Evolutionary conservation across 2,888 invertebrate genomes (phyloP).

Genomic region (Agrotis segetum): DNA sequence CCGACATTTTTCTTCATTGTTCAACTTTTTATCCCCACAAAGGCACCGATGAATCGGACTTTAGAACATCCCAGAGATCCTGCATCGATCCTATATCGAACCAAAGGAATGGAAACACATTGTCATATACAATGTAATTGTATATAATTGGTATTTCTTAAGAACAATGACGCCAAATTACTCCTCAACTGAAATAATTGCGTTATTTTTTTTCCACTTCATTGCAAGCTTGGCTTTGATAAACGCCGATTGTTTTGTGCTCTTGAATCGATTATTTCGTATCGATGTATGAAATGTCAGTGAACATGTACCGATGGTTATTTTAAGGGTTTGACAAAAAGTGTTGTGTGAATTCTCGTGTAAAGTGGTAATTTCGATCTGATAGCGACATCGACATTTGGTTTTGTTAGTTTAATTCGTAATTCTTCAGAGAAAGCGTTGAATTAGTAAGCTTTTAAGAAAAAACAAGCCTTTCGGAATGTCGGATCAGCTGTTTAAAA

Average conservation of each 20-base stretch:
- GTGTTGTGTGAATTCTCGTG: slow-evolving; percentile 59
- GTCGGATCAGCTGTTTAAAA: slow-evolving; percentile 14
- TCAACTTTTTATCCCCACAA: slow-evolving; percentile 79
- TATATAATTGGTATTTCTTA: slow-evolving; percentile 90
- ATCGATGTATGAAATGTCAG: slow-evolving; percentile 66
- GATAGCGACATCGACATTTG: slow-evolving; percentile 46
- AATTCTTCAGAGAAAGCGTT: slow-evolving; percentile 27
- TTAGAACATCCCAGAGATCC: slow-evolving; percentile 81
- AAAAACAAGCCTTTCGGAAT: slow-evolving; percentile 4
- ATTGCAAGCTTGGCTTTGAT: slow-evolving; percentile 80
- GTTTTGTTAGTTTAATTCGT: slow-evolving; percentile 43
- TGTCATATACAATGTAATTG: slow-evolving; percentile 90
- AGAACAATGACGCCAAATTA: slow-evolving; percentile 90
- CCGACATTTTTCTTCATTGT: slow-evolving; percentile 83
- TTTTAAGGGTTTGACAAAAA: slow-evolving; percentile 53
- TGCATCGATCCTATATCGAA: slow-evolving; percentile 87
- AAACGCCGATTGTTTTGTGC: slow-evolving; percentile 81
- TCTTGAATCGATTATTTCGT: slow-evolving; percentile 73
- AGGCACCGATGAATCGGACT: slow-evolving; percentile 72
- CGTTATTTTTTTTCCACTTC: slow-evolving; percentile 78
- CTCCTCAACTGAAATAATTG: slow-evolving; percentile 89
- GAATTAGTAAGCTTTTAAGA: slow-evolving; percentile 41
- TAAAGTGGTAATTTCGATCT: slow-evolving; percentile 62
- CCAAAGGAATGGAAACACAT: slow-evolving; percentile 84
- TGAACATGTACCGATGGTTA: slow-evolving; percentile 55